Evolutionary conservation across 2,797 vertebrate species (phyloP), one percentile per base, ranked within the genome.

Genomic region (Sebastolobus altivelis): DNA sequence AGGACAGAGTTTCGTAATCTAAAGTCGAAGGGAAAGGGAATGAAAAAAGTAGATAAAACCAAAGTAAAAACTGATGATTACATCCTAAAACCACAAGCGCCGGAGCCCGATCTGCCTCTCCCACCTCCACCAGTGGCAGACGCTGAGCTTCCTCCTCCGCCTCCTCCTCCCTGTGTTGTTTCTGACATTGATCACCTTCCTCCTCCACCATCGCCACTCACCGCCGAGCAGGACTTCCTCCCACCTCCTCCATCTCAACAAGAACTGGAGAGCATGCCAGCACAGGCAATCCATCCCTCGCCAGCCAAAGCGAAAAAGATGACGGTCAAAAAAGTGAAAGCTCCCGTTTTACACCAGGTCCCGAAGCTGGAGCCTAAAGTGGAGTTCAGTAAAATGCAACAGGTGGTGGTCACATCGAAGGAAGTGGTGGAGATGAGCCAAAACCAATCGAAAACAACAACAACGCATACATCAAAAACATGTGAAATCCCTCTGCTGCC

Each of bases 41-140:
- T 84, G 80, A 94, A 89, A 87, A 95, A 91, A 87, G 52, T 89
- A 43, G 87, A 94, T 60, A 94, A 95, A 91, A 93, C 92, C 67
- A 95, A 92, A 86, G 92, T 94, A 22, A 87, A 84, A 82, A 94
- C 92, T 55, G 94, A 95, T 83, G 91, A 82, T 82, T 92, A 93
- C 13, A 25, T 84, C 27, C 84, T 95, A 61, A 88, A 93, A 63
- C 18, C 89, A 49, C 85, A 86, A 75, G 18, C 65, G 3, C 75
- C 86, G 85, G 95, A 96, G 83, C 82, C 86, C 62, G 96, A 97
- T 72, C 91, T 97, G 70, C 97, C 97, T 77, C 95, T 96, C 56
- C 97, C 96, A 79, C 95, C 96, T 85, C 95, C 96, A 87, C 93
- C 95, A 20, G 55, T 94, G 74, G 85, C 88, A 78, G 96, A 97